phyloP scores from a whole-genome alignment of 2,888 invertebrate genomes.

The Himalopsyche kuldschensis region DNA sequence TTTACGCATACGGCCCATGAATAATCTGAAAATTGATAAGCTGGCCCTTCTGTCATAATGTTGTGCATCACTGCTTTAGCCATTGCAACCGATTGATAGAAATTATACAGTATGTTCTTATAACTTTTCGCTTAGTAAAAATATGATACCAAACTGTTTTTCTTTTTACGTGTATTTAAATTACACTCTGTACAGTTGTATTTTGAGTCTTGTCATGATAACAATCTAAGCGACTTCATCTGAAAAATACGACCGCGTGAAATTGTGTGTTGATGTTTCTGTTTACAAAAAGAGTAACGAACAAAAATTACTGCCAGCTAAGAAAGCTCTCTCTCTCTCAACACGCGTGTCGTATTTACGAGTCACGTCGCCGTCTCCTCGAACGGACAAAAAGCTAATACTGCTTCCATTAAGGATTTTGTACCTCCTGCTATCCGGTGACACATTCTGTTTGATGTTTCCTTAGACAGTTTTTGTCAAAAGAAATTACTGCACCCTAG shows the following conservation, averaged over 20 bases:
- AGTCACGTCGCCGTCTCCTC: not conserved
- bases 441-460: slow-evolving; percentile 20
- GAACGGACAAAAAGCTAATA: not conserved
- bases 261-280: not conserved
- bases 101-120: too few relatives aligned
- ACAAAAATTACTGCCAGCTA: not conserved
- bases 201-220: too few relatives aligned
- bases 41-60: too few relatives aligned
- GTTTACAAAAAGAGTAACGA: not conserved
- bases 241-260: not conserved
- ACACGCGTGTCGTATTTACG: not conserved
- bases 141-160: too few relatives aligned
- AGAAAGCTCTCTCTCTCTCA: not conserved
- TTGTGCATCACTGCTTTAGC: too few relatives aligned
- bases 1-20: too few relatives aligned
- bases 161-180: too few relatives aligned
- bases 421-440: slow-evolving; percentile 5
- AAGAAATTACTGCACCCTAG: slow-evolving; percentile 11
- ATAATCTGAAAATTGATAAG: too few relatives aligned
- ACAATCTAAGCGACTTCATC: too few relatives aligned
- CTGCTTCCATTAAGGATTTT: slow-evolving; percentile 9
- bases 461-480: slow-evolving; percentile 11
- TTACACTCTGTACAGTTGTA: too few relatives aligned
- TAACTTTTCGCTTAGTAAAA: too few relatives aligned
- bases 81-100: too few relatives aligned